Conservation (phyloP, 2,113 vertebrate species). For the Corythornis madagascariensis region DNA sequence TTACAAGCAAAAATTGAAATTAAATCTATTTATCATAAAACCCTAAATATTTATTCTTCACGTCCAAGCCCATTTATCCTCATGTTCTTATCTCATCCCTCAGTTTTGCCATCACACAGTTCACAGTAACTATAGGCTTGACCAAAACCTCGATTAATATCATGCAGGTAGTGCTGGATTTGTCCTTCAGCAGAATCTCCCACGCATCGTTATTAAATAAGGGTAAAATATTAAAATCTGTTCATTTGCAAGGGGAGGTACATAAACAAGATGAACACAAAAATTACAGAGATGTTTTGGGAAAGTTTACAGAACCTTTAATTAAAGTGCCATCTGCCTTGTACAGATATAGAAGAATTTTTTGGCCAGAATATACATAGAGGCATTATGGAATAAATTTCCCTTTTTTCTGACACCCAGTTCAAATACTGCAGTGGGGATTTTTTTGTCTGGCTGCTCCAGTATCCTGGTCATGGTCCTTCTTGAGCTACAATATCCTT, state of each 20-base stretch:
- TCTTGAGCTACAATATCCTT: not conserved
- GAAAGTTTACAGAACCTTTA: conserved; percentile 35
- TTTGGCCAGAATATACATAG: not conserved
- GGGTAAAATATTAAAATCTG: conserved; percentile 19
- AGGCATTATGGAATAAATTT: not conserved
- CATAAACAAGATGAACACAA: not conserved
- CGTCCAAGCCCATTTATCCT: not conserved
- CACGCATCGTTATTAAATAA: not conserved
- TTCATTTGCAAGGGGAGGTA: not conserved
- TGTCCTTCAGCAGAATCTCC: not conserved
- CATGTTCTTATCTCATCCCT: not conserved
- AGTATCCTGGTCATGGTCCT: not conserved
- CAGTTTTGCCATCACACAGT: not conserved
- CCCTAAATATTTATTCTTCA: not conserved
- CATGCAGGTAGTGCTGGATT: not conserved
- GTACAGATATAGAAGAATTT: not conserved
- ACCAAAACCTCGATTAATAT: not conserved
- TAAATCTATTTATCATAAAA: not conserved
- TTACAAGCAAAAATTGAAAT: not conserved
- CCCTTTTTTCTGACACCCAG: not conserved
- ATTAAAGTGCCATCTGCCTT: conserved; percentile 43
- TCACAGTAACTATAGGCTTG: not conserved
- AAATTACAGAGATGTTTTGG: not conserved
- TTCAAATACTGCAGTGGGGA: not conserved
- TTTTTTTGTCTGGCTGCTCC: not conserved